Evolutionary conservation across 2,797 vertebrate genomes (phyloP).

Genomic region (Brachymystax lenok): DNA sequence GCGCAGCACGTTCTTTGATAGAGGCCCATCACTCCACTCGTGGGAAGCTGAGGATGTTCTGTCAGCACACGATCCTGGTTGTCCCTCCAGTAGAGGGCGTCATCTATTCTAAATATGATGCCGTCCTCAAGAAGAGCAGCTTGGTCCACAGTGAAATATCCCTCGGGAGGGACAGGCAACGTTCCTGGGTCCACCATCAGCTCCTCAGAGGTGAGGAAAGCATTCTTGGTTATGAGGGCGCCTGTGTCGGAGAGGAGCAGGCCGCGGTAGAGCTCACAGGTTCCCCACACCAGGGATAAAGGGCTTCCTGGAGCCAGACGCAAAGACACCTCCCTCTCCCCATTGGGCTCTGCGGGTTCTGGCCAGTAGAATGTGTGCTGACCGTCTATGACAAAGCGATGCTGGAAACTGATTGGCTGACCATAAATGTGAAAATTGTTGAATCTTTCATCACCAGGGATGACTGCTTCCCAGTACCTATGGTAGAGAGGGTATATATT

Average conservation of each 20-base stretch:
- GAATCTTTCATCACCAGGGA: slow-evolving; percentile 15
- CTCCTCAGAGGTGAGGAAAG: slow-evolving; percentile 27
- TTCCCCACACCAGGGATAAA: slow-evolving; percentile 7
- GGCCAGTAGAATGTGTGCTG: slow-evolving; percentile 17
- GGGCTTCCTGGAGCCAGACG: slow-evolving; percentile 12
- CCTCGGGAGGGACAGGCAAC: slow-evolving; percentile 6
- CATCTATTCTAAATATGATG: slow-evolving; percentile 11
- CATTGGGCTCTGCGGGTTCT: not conserved
- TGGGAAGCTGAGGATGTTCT: not conserved
- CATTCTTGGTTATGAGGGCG: slow-evolving; percentile 25
- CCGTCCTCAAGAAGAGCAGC: slow-evolving; percentile 17
- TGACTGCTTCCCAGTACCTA: slow-evolving; percentile 21
- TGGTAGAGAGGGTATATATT: not conserved
- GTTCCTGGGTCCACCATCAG: slow-evolving; percentile 25
- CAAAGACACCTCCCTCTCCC: slow-evolving; percentile 10
- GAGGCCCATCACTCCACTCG: slow-evolving; percentile 6
- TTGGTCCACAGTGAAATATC: slow-evolving; percentile 10
- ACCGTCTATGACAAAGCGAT: slow-evolving; percentile 24
- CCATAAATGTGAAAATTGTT: slow-evolving; percentile 12
- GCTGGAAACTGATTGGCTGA: slow-evolving; percentile 27
- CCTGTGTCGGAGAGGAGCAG: slow-evolving; percentile 32
- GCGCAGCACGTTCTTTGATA: slow-evolving; percentile 16
- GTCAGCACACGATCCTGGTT: slow-evolving; percentile 2
- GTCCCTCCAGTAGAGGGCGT: slow-evolving; percentile 16
- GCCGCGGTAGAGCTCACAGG: slow-evolving; percentile 13